phyloP scores from a whole-genome alignment of 2,888 invertebrate species.

The Melanchra persicariae region DNA sequence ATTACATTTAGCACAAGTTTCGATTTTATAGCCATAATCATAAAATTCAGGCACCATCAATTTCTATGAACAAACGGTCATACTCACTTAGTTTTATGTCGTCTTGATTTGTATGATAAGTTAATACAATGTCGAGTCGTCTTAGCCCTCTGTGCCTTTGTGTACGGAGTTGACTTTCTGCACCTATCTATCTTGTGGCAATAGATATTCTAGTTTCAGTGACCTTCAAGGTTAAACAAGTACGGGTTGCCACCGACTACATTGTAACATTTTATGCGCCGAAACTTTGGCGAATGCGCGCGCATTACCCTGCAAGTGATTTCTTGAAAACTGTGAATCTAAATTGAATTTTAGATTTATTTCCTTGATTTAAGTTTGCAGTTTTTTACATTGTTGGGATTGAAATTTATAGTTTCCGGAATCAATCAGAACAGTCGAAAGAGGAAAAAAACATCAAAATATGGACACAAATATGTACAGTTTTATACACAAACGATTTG shows the following conservation, averaged over 20 bases:
- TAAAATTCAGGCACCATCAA: too few relatives aligned
- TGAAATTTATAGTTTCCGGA: conserved; percentile 17
- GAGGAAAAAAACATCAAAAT: background rate
- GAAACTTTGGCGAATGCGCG: conserved; percentile 39
- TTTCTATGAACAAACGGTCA: too few relatives aligned
- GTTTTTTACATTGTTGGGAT: conserved; percentile 37
- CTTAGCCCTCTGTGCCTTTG: too few relatives aligned
- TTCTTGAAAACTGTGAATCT: conserved; percentile 44
- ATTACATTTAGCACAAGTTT: too few relatives aligned
- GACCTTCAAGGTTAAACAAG: conserved; percentile 45
- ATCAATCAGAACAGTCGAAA: conserved; percentile 10
- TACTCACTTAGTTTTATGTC: too few relatives aligned
- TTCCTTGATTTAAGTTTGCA: conserved; percentile 1
- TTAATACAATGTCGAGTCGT: too few relatives aligned
- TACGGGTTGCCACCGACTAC: conserved; percentile 35
- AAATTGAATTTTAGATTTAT: conserved; percentile 49
- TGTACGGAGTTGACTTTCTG: background rate
- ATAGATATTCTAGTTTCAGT: conserved; percentile 31
- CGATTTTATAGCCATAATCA: too few relatives aligned
- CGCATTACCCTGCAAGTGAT: conserved; percentile 19
- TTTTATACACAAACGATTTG: background rate
- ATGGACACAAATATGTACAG: background rate
- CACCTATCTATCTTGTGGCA: background rate
- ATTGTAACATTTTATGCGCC: conserved; percentile 49
- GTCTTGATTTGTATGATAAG: too few relatives aligned